Base-by-base conservation (phyloP, 2,113 vertebrate genomes). In the Okapia johnstoni region DNA sequence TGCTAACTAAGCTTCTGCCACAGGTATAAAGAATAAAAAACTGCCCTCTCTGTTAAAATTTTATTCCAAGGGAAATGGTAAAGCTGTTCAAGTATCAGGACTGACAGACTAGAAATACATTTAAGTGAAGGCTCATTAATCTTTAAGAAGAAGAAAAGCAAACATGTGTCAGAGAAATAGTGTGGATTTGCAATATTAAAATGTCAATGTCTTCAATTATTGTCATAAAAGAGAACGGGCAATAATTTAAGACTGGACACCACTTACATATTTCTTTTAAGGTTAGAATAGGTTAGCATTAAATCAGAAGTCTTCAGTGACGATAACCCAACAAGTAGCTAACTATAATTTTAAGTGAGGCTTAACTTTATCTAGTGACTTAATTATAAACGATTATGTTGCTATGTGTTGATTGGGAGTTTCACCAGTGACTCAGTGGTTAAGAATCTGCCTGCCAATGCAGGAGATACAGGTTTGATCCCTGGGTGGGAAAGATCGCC, bases 81-180 rank as follows among this genome's bases (percentile, higher is more conserved):
- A 97, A 93, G 84, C n/a, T 81, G 91, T 14, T 96, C 90, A 97
- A 77, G 90, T 96, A 97, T 96, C 76, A 96, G 96, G 95, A 97
- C 86, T 96, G 97, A 96, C 76, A 96, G 60, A 61, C 52, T 88
- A 92, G 96, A 98, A 98, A 98, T 97, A 76, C 76, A 43, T 97
- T 97, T 97, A 98, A 97, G 88, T 93, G 87, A 79, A 97, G 87
- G 85, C 81, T 98, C 93, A 97, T 98, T 98, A 98, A 98, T 98
- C 92, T 98, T 98, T 98, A 97, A 98, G 33, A 94, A 96, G 48
- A 92, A 98, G 97, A 96, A 97, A 98, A 97, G 97, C 96, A 98
- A 97, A 95, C 19, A 50, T 57, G 28, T 93, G 97, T 92, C 95
- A 46, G 77, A 70, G 88, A 73, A 98, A 60, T 93, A 52, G 33